These are phyloP conservation scores for Oegoconia quadripuncta DNA, from an alignment of 2,888 invertebrate species.

Conservation along the genomic window DNA sequence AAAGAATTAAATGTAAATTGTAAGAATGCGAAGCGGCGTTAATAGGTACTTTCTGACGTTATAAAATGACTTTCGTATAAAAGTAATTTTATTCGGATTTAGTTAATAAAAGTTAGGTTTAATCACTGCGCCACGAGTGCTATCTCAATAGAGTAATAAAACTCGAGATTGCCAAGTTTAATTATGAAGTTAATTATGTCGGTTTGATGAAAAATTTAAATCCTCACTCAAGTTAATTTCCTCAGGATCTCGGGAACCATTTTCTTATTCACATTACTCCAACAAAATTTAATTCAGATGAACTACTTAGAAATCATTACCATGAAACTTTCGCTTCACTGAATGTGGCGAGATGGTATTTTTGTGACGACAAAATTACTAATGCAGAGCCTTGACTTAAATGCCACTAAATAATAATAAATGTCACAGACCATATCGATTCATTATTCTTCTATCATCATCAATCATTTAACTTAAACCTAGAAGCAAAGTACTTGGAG, in stretches of 20 bases:
- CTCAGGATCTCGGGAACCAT: constrained; percentile 52
- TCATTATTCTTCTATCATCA: too few relatives aligned
- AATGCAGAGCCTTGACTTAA: too few relatives aligned
- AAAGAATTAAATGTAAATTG: background rate
- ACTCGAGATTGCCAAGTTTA: constrained; percentile 61
- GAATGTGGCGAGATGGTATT: too few relatives aligned
- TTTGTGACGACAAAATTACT: too few relatives aligned
- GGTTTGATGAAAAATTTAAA: constrained; percentile 74
- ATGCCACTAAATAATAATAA: too few relatives aligned
- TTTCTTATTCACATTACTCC: constrained; percentile 52
- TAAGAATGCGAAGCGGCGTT: too few relatives aligned
- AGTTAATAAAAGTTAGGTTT: constrained; percentile 13
- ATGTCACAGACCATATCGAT: too few relatives aligned
- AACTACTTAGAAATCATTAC: constrained; percentile 33
- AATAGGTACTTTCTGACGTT: too few relatives aligned
- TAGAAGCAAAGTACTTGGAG: too few relatives aligned
- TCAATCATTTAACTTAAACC: too few relatives aligned
- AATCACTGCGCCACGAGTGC: constrained; percentile 27
- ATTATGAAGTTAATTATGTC: constrained; percentile 73
- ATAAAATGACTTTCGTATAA: too few relatives aligned
- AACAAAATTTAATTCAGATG: constrained; percentile 51
- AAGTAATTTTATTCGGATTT: too few relatives aligned
- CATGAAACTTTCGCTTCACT: constrained; percentile 17
- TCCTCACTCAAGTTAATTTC: constrained; percentile 69
- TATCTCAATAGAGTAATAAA: constrained; percentile 58